Evolutionary conservation across 2,888 invertebrate species (phyloP).

Genomic region (Disparrhopalites patrizii): DNA sequence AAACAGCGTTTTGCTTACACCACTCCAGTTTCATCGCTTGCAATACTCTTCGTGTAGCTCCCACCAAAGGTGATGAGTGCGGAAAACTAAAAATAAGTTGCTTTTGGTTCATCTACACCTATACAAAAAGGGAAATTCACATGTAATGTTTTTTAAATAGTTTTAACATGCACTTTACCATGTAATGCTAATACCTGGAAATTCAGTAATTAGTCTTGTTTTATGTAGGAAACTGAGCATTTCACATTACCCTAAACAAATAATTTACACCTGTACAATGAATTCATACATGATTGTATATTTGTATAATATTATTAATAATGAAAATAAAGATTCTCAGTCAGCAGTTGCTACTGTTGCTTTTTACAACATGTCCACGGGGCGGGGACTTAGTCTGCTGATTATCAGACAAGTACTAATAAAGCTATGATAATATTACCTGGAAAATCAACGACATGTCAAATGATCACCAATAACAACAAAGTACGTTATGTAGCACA

Average conservation of each 20-base stretch:
- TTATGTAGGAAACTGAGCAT: constrained; percentile 11
- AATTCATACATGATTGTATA: not conserved
- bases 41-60: no score
- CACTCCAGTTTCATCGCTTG: no score
- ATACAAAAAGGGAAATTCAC: no score
- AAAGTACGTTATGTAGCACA: no score
- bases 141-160: not conserved
- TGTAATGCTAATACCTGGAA: constrained; percentile 5
- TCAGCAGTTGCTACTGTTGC: not conserved
- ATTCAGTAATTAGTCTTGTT: constrained; percentile 10
- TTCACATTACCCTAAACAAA: not conserved
- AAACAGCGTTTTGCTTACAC: no score
- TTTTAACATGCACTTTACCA: not conserved
- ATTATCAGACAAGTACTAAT: not conserved
- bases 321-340: constrained; percentile 11
- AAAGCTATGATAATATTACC: no score
- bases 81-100: no score
- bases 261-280: not conserved
- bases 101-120: no score
- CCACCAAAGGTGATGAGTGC: no score
- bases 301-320: not conserved
- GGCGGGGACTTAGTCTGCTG: not conserved
- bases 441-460: not conserved
- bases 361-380: not conserved
- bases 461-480: no score